Evolutionary conservation across 2,113 vertebrate genomes (phyloP).

Genomic region (Brachyistius frenatus): DNA sequence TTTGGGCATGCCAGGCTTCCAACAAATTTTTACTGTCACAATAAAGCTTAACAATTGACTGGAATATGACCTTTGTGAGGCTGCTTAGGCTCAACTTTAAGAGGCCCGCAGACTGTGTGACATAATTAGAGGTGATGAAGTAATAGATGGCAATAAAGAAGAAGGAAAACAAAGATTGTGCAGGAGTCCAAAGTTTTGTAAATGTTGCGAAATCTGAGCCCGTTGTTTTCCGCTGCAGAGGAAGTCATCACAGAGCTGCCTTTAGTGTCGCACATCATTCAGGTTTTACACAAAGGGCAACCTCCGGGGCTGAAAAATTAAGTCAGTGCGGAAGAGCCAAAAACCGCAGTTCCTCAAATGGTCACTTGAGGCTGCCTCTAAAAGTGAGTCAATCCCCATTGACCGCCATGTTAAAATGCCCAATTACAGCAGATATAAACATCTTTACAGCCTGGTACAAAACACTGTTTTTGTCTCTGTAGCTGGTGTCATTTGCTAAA

Average conservation of each 20-base stretch:
- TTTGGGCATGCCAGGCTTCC: neutral
- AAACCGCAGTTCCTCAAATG: too few relatives aligned
- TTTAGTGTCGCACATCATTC: neutral
- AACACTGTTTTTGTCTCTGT: too few relatives aligned
- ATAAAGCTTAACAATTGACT: constrained; percentile 4
- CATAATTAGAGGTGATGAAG: neutral
- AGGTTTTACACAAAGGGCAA: neutral
- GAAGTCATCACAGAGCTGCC: neutral
- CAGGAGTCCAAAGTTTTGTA: neutral
- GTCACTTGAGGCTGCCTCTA: too few relatives aligned
- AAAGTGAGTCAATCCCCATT: too few relatives aligned
- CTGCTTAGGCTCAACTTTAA: neutral
- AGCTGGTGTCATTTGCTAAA: too few relatives aligned
- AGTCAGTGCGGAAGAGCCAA: too few relatives aligned
- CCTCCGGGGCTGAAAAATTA: too few relatives aligned
- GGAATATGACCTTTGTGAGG: constrained; percentile 5
- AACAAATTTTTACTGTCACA: constrained; percentile 9
- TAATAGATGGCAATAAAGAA: neutral
- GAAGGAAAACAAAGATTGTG: neutral
- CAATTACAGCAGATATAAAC: too few relatives aligned
- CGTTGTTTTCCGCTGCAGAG: too few relatives aligned
- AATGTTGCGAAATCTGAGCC: neutral
- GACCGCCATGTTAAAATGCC: too few relatives aligned
- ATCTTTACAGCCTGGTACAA: too few relatives aligned
- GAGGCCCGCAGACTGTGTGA: neutral